Evolutionary conservation across 2,888 invertebrate species (phyloP), one percentile per base, ranked within the genome.

Genomic region (Microctonus hyperodae): DNA sequence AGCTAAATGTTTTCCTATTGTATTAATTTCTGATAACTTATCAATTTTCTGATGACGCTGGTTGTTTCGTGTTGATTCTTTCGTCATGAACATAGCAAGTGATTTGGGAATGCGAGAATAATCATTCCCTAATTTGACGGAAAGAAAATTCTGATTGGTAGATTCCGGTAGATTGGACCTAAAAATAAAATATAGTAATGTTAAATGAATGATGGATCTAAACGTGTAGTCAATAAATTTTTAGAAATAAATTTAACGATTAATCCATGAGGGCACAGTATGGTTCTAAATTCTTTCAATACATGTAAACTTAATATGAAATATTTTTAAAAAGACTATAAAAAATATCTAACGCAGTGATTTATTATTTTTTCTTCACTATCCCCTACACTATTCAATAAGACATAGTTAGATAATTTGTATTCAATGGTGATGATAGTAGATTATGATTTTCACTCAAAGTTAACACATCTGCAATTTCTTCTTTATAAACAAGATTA

Each of bases 61-160:
- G 1, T 51, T 51, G n/a, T 51, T n/a, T 11, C 3, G 25, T 23
- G 1, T 2, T 33, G 65, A 60, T 28, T 64, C 40, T 48, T 57
- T 67, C 53, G 65, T 65, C 61, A 69, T 67, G 63, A 60, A 67
- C 69, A 67, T 64, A 63, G 69, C 67, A 59, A 69, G 65, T 57
- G 70, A 67, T 22, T 70, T 67, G 28, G 69, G 66, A 28, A 69
- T 69, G 58, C 62, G 69, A 70, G 69, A 66, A 62, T 69, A 62
- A 69, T 70, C 66, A 59, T 64, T 65, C 61, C 66, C 67, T 57
- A 67, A 67, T 58, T 58, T 70, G 61, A 67, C 64, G 58, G 64
- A 65, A 33, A 67, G 69, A 70, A 70, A 70, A 70, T 62, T 69
- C 22, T 65, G 60, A 64, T 67, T 68, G 33, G 67, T 64, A 53